Conservation (phyloP, 2,113 vertebrate species). For the Dinomys branickii region DNA sequence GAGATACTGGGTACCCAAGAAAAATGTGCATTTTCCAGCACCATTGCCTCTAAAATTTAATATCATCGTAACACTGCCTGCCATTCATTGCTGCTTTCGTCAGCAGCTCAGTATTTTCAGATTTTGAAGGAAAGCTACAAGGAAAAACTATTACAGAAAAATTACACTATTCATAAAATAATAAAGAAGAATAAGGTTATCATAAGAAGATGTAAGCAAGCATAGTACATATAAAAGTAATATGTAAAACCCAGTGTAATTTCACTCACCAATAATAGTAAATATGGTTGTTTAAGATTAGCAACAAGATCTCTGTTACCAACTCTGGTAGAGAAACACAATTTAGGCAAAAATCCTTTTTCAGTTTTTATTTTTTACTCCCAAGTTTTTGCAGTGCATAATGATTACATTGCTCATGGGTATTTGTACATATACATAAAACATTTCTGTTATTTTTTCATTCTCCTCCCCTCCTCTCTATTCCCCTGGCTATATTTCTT, state of each 20-base stretch:
- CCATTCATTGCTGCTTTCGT: neutral
- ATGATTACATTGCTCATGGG: neutral
- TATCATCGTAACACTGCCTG: neutral
- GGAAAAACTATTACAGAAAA: slow-evolving; percentile 30
- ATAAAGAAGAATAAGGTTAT: neutral
- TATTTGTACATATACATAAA: neutral
- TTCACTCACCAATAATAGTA: neutral
- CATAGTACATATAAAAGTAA: neutral
- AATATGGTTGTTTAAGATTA: neutral
- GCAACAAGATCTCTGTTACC: neutral
- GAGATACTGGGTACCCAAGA: slow-evolving; percentile 18
- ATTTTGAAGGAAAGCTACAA: slow-evolving; percentile 4
- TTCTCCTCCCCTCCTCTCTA: neutral
- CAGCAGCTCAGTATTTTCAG: slow-evolving; percentile 31
- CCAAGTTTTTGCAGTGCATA: neutral
- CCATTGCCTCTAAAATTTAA: slow-evolving; percentile 59
- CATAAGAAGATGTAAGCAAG: neutral
- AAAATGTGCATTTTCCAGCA: slow-evolving; percentile 52
- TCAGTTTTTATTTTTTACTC: neutral
- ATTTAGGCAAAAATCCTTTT: neutral
- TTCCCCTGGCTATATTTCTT: neutral
- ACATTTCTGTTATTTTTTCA: neutral
- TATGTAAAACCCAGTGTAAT: neutral
- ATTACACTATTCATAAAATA: neutral
- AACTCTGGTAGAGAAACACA: neutral